Conservation (phyloP, 2,888 invertebrate genomes). For the Tanytarsus gracilentus region DNA sequence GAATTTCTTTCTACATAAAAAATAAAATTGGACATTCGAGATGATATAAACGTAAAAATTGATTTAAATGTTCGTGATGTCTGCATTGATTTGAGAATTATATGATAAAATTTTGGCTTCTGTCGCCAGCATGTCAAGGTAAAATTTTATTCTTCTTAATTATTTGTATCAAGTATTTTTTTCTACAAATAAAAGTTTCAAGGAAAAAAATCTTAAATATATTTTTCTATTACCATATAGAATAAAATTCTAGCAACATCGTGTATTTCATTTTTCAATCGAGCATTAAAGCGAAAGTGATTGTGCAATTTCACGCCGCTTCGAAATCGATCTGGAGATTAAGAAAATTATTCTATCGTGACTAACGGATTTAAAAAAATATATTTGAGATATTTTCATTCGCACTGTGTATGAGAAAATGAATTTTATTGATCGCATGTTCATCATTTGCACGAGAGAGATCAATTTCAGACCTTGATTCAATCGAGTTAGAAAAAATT, state of each 20-base stretch:
- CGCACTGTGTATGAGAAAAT: background rate
- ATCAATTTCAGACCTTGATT: background rate
- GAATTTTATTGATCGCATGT: background rate
- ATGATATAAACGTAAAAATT: too few relatives aligned
- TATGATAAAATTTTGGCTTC: too few relatives aligned
- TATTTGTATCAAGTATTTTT: background rate
- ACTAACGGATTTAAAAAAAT: background rate
- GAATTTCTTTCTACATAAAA: too few relatives aligned
- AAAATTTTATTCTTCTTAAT: too few relatives aligned
- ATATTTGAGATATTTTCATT: too few relatives aligned
- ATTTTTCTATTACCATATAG: too few relatives aligned
- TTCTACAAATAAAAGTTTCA: background rate
- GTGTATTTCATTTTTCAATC: background rate
- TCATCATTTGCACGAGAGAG: too few relatives aligned
- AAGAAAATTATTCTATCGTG: background rate
- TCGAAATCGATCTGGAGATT: background rate
- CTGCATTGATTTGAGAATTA: too few relatives aligned
- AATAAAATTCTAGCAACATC: background rate
- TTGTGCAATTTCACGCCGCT: conserved; percentile 8
- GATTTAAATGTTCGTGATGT: too few relatives aligned
- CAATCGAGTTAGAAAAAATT: background rate
- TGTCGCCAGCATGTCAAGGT: too few relatives aligned
- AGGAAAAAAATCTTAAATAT: background rate
- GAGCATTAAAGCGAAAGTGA: conserved; percentile 7
- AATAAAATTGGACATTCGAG: too few relatives aligned